A percentile compares a stretch with the other conserved stretches of the same genome.
Evolutionary conservation across 2,888 invertebrate genomes (phyloP).

Genomic region (Phoenoteleia sp.): DNA sequence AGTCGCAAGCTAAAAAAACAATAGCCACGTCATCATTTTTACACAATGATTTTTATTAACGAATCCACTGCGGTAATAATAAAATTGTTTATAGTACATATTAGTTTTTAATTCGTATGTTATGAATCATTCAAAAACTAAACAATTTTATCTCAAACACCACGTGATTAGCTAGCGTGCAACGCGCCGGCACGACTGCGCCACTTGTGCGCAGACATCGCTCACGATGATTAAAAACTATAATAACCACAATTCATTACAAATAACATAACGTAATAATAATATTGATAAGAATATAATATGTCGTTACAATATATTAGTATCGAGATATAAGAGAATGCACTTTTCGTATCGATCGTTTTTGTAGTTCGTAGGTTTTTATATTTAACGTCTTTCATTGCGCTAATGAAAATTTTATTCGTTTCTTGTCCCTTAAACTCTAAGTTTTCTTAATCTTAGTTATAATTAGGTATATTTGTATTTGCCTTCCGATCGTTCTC

Average conservation of each 20-base stretch:
- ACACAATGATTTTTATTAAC: too few relatives aligned
- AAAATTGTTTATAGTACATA: too few relatives aligned
- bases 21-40: too few relatives aligned
- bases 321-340: slow-evolving; percentile 77
- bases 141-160: too few relatives aligned
- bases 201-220: slow-evolving; percentile 32
- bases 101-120: too few relatives aligned
- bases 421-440: slow-evolving; percentile 38
- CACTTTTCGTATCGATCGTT: slow-evolving; percentile 63
- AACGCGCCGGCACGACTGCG: slow-evolving; percentile 66
- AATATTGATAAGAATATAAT: slow-evolving; percentile 71
- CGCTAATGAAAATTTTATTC: background rate
- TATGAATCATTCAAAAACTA: too few relatives aligned
- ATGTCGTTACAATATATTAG: slow-evolving; percentile 76
- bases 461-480: slow-evolving; percentile 58
- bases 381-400: background rate
- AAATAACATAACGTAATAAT: slow-evolving; percentile 65
- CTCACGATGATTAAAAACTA: slow-evolving; percentile 54
- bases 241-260: slow-evolving; percentile 73
- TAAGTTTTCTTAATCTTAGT: slow-evolving; percentile 49
- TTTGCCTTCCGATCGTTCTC: slow-evolving; percentile 49
- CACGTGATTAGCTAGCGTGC: slow-evolving; percentile 25
- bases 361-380: background rate
- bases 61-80: too few relatives aligned
- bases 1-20: too few relatives aligned